Evolutionary conservation across 2,113 vertebrate genomes (phyloP), one percentile per base, ranked within the genome.

Genomic region (Caranx melampygus): DNA sequence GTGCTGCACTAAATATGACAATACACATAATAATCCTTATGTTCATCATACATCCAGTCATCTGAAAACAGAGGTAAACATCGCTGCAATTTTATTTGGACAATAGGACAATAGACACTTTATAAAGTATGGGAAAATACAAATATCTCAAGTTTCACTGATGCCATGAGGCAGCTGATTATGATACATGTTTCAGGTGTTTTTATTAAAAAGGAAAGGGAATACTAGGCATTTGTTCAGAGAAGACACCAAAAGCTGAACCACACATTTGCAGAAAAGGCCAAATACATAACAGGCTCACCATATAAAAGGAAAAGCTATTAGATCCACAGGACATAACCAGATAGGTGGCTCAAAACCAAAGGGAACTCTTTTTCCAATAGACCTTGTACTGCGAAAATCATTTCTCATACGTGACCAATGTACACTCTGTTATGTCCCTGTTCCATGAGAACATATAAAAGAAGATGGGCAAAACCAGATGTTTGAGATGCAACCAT

Each of bases 121-220:
- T 91, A 92, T 88, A 92, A 93, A 90, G 87, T 88, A 93, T 87
- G 85, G 86, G 83, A 91, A 94, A 92, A 78, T 93, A 94, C 91
- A 93, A 92, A 93, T 88, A 92, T 89, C 81, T 92, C 91, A 92
- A 87, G 84, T 91, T 91, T 92, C 87, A 92, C 84, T 78, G 78
- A 92, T 83, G 84, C 89, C 86, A 87, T 57, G 78, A 80, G 87
- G 87, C 89, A 79, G 90, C 84, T 87, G 79, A 72, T 84, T 83
- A 84, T 88, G 79, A 86, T 67, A 75, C 70, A 88, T 51, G 73
- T 78, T 81, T 88, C 74, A 83, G 81, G 72, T 76, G 68, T 72
- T 67, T 88, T 81, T 72, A 81, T 79, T 76, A 86, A 78, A 84
- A 89, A 89, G 72, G 81, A 86, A 87, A 79, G 45, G 57, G 81